A percentile compares a stretch with the other conserved stretches of the same genome.
phyloP scores from a whole-genome alignment of 2,888 invertebrate genomes.

The Drosophila picticornis region DNA sequence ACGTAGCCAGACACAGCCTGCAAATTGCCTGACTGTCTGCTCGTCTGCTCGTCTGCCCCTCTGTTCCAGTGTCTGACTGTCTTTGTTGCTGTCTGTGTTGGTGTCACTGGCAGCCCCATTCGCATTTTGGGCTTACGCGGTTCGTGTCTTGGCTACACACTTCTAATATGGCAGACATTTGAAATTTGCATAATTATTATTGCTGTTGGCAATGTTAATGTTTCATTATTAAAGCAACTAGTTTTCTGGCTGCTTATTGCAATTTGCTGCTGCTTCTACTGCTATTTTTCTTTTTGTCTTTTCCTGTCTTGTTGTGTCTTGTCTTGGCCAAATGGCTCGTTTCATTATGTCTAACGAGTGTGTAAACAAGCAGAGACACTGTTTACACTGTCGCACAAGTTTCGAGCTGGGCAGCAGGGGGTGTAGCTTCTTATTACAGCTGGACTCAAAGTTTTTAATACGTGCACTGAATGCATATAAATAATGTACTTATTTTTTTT shows the following conservation, averaged over 20 bases:
- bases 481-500: background rate
- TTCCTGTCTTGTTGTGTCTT: background rate
- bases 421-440: background rate
- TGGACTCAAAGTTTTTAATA: conserved; percentile 3
- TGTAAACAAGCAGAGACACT: conserved; percentile 28
- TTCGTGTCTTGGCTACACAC: conserved; percentile 64
- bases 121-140: conserved; percentile 26
- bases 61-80: background rate
- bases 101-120: conserved; percentile 52
- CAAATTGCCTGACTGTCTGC: conserved; percentile 61
- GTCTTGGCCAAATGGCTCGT: conserved; percentile 57
- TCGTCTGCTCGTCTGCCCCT: conserved; percentile 10
- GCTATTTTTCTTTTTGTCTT: background rate
- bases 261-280: conserved; percentile 15
- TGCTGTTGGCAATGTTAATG: conserved; percentile 53
- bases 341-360: conserved; percentile 64
- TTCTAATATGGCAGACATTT: conserved; percentile 7
- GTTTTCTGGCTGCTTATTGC: conserved; percentile 40
- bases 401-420: background rate
- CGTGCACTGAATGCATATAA: background rate
- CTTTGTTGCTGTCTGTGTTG: background rate
- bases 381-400: conserved; percentile 22
- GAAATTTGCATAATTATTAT: conserved; percentile 77
- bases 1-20: conserved; percentile 73
- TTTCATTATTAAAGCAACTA: conserved; percentile 63